Evolutionary conservation across 2,113 vertebrate species (phyloP).

Genomic region (Thomomys bottae): DNA sequence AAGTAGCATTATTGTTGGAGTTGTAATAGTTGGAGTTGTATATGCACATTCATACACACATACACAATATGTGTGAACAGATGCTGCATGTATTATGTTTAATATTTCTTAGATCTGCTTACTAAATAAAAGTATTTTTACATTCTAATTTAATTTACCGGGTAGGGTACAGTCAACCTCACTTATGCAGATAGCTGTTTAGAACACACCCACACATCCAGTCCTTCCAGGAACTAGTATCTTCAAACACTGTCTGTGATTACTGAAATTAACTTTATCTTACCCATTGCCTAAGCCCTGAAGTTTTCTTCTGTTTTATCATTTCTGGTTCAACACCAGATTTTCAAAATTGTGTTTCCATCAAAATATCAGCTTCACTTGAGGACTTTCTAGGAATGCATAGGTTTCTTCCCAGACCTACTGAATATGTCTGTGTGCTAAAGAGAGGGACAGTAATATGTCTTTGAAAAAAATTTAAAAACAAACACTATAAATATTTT

Average conservation of each 20-base stretch:
- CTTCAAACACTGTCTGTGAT: neutral
- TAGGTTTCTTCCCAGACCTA: neutral
- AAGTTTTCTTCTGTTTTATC: neutral
- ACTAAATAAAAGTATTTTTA: conserved; percentile 25
- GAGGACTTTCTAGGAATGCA: neutral
- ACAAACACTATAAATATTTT: too few relatives aligned
- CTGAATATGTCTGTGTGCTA: neutral
- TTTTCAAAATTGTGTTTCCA: neutral
- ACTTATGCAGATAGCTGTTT: neutral
- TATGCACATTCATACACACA: neutral
- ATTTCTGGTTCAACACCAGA: neutral
- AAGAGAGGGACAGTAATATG: neutral
- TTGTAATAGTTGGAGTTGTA: neutral
- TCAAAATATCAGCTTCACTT: neutral
- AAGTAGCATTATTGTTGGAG: neutral
- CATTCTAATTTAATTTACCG: neutral
- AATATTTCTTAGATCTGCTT: neutral
- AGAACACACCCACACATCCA: neutral
- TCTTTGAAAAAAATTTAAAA: neutral
- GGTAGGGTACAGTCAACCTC: too few relatives aligned
- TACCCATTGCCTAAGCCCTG: neutral
- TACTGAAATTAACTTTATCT: neutral
- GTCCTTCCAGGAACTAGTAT: neutral
- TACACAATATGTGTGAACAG: neutral
- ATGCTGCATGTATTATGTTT: neutral